These are phyloP conservation scores for Xylocopa sonorina DNA, from an alignment of 1,140 invertebrate genomes.

Conservation along the genomic window DNA sequence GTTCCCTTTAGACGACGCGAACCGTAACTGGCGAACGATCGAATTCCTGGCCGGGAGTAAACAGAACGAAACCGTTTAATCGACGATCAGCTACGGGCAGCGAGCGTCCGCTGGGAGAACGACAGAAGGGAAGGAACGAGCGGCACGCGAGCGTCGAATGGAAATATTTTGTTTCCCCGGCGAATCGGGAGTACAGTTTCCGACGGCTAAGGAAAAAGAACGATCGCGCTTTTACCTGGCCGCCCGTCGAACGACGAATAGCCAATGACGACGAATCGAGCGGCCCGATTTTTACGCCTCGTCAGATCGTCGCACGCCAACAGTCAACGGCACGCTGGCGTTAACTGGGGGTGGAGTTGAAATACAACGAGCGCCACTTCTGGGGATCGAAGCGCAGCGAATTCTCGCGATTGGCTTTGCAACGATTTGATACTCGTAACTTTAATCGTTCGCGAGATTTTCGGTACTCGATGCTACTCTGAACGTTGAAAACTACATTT, in stretches of 20 bases:
- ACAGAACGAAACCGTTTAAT: constrained; percentile 1
- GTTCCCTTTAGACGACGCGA: constrained; percentile 4
- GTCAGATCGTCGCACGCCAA: neutral
- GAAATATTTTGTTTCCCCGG: constrained; percentile 9
- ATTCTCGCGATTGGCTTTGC: too few species aligned
- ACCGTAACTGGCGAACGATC: neutral
- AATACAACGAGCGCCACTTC: too few species aligned
- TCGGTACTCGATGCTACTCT: too few species aligned
- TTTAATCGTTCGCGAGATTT: too few species aligned
- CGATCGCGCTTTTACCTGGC: neutral
- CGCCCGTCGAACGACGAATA: too few species aligned
- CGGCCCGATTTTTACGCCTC: neutral
- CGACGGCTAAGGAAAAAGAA: neutral
- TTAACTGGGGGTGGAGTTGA: too few species aligned
- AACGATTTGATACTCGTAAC: too few species aligned
- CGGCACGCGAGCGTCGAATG: neutral
- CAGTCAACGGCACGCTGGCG: neutral
- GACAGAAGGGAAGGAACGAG: neutral
- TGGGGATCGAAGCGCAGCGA: too few species aligned
- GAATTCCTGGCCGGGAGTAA: constrained; percentile 1
- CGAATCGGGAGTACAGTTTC: too few species aligned
- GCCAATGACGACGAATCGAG: constrained; percentile 14
- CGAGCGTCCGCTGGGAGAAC: neutral
- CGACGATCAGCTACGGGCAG: neutral
- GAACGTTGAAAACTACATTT: too few species aligned